Evolutionary conservation across 2,113 vertebrate genomes (phyloP).

Genomic region (Xenus cinereus): DNA sequence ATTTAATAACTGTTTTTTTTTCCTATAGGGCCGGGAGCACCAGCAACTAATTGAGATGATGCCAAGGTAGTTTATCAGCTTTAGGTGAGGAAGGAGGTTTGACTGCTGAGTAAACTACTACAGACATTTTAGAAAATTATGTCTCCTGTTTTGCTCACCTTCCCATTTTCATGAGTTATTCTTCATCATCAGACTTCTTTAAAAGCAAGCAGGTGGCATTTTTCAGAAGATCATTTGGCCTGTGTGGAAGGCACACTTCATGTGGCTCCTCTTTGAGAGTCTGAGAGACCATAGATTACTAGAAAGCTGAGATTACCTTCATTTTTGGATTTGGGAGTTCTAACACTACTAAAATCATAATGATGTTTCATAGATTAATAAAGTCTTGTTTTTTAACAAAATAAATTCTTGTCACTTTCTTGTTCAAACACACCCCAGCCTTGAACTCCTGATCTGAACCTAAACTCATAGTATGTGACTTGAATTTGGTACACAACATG

Average conservation of each 20-base stretch:
- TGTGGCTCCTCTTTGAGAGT: background rate
- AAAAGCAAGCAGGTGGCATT: background rate
- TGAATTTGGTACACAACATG: background rate
- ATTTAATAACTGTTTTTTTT: background rate
- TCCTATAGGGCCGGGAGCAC: background rate
- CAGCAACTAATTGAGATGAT: background rate
- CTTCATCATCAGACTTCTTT: background rate
- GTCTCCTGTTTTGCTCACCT: background rate
- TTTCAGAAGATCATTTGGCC: background rate
- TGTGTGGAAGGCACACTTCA: background rate
- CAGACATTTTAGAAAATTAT: background rate
- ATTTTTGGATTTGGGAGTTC: background rate
- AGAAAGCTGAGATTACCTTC: background rate
- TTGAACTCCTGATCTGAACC: background rate
- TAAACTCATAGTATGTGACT: background rate
- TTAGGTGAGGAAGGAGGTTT: background rate
- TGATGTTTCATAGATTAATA: background rate
- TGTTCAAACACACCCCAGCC: background rate
- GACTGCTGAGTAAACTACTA: background rate
- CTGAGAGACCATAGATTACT: background rate
- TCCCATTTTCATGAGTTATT: background rate
- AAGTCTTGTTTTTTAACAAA: rapidly evolving
- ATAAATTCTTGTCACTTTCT: background rate
- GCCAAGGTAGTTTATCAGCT: background rate
- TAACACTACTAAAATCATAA: background rate